A percentile compares a stretch with the other conserved stretches of the same genome.
Evolutionary conservation across 2,113 vertebrate species (phyloP).

Genomic region (Oreotragus oreotragus): DNA sequence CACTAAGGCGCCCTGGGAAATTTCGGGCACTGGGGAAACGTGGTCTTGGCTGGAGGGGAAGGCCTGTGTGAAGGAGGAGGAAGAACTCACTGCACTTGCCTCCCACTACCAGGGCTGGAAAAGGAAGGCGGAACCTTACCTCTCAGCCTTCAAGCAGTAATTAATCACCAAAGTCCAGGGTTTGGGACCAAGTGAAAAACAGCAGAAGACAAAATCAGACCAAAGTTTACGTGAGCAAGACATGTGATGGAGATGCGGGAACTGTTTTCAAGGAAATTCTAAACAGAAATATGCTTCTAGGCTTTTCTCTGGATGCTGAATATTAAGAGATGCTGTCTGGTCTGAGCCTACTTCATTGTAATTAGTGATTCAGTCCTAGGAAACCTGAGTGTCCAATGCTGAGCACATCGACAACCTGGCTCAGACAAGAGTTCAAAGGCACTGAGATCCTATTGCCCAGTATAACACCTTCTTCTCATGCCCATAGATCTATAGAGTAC

Average conservation of each 20-base stretch:
- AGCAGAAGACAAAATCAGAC: not conserved
- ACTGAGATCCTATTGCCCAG: not conserved
- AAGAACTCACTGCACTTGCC: not conserved
- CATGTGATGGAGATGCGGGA: not conserved
- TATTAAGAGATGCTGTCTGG: constrained; percentile 32
- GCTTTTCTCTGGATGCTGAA: constrained; percentile 26
- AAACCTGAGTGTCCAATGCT: constrained; percentile 30
- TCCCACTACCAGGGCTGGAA: not conserved
- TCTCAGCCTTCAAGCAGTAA: constrained; percentile 35
- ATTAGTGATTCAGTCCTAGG: constrained; percentile 60
- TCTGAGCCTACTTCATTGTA: not conserved
- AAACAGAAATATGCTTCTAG: constrained; percentile 6
- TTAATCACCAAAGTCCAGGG: constrained; percentile 12
- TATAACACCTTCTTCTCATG: not conserved
- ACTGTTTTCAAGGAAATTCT: constrained; percentile 1
- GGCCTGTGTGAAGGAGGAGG: not conserved
- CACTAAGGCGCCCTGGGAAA: not conserved
- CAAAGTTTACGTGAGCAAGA: not conserved
- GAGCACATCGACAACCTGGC: not conserved
- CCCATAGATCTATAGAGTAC: not conserved
- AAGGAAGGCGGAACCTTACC: not conserved
- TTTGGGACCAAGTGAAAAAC: constrained; percentile 2
- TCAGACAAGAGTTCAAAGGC: constrained; percentile 13
- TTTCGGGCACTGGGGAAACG: not conserved
- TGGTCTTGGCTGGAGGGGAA: not conserved